Evolutionary conservation across 2,888 invertebrate genomes (phyloP).

Genomic region (Pasiphila rectangulata): DNA sequence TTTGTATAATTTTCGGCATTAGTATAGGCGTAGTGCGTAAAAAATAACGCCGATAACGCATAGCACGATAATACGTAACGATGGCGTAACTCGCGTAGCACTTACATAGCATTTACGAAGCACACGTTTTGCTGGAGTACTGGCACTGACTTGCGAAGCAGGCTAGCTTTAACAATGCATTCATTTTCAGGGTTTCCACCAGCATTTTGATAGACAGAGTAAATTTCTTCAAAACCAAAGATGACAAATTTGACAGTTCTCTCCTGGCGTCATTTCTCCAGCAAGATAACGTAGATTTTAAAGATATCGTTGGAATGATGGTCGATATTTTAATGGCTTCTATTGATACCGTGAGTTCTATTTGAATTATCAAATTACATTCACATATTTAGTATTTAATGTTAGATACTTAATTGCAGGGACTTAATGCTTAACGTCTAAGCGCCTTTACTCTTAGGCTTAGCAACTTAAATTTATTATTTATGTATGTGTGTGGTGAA

Average conservation of each 20-base stretch:
- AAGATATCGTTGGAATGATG: slow-evolving; percentile 91
- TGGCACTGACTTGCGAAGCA: too few species aligned
- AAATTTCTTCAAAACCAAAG: slow-evolving; percentile 64
- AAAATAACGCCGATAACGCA: too few species aligned
- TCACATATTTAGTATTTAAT: too few species aligned
- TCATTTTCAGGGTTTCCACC: slow-evolving; percentile 79
- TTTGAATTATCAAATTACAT: neutral
- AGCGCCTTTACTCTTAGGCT: neutral
- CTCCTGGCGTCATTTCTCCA: slow-evolving; percentile 85
- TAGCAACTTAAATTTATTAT: slow-evolving; percentile 15
- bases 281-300: slow-evolving; percentile 85
- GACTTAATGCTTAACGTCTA: too few species aligned
- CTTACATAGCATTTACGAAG: neutral
- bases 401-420: too few species aligned
- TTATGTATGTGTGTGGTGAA: too few species aligned
- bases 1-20: neutral
- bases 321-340: slow-evolving; percentile 92
- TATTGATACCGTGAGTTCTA: slow-evolving; percentile 87
- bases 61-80: neutral
- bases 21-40: too few species aligned
- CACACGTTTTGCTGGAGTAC: too few species aligned
- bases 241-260: slow-evolving; percentile 55
- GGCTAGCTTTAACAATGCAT: too few species aligned
- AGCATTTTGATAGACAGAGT: slow-evolving; percentile 83
- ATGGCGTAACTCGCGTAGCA: neutral